Conservation (phyloP, 2,888 invertebrate species). For the Esperia sulphurella region DNA sequence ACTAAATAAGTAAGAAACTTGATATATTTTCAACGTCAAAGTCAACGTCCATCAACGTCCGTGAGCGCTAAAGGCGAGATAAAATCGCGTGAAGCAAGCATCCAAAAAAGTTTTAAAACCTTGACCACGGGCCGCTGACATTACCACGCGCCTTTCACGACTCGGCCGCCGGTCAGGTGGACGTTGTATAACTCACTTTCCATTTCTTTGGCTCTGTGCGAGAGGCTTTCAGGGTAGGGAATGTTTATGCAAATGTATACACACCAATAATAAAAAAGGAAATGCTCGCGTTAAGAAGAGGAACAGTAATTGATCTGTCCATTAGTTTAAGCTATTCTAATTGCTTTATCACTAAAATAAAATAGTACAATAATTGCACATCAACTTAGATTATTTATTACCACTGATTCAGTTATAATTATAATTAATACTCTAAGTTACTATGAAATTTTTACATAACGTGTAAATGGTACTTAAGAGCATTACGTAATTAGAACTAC, state of each 20-base stretch:
- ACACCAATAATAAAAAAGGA: background rate
- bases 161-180: slow-evolving; percentile 54
- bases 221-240: background rate
- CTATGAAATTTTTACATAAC: no score
- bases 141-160: slow-evolving; percentile 74
- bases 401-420: no score
- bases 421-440: no score
- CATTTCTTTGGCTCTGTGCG: slow-evolving; percentile 55
- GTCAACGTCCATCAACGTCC: slow-evolving; percentile 35
- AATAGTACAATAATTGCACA: no score
- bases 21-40: slow-evolving; percentile 11
- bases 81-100: slow-evolving; percentile 56
- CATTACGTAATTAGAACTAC: no score
- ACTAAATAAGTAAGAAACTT: background rate
- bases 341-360: no score
- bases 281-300: background rate
- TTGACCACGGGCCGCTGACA: slow-evolving; percentile 75
- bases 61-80: slow-evolving; percentile 36
- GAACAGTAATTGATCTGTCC: no score
- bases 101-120: slow-evolving; percentile 60
- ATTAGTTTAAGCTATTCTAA: no score
- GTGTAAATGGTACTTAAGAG: no score
- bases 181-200: slow-evolving; percentile 76
- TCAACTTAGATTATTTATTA: no score
- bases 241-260: background rate